phyloP scores from a whole-genome alignment of 2,888 invertebrate species.

The Calephelis perditalis region DNA sequence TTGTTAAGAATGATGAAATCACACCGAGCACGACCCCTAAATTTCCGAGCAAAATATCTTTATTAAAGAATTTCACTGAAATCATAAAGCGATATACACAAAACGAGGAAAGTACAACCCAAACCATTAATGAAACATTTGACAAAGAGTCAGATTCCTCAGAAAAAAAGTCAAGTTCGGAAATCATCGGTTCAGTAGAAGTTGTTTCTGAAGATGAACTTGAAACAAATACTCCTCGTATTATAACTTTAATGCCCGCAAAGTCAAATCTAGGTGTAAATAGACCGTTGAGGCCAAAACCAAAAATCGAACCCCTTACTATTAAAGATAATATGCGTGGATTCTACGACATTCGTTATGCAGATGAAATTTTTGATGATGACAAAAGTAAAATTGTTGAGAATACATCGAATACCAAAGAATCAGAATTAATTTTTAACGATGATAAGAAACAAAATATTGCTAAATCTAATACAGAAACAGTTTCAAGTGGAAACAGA shows the following conservation, averaged over 20 bases:
- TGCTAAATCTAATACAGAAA: slow-evolving; percentile 25
- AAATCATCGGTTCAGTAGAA: slow-evolving; percentile 65
- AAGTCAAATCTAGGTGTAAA: slow-evolving; percentile 88
- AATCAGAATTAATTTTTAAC: slow-evolving; percentile 38
- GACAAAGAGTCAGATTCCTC: slow-evolving; percentile 31
- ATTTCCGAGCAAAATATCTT: slow-evolving; percentile 61
- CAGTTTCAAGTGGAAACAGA: slow-evolving; percentile 45
- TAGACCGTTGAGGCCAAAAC: slow-evolving; percentile 82
- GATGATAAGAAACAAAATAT: slow-evolving; percentile 29
- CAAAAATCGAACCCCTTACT: slow-evolving; percentile 59
- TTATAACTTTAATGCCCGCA: slow-evolving; percentile 84
- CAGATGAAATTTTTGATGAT: slow-evolving; percentile 27
- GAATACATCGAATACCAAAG: slow-evolving; percentile 25
- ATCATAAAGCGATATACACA: slow-evolving; percentile 80
- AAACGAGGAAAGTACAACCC: slow-evolving; percentile 34
- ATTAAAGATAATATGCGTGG: slow-evolving; percentile 41
- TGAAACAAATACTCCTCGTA: slow-evolving; percentile 56
- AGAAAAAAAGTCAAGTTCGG: slow-evolving; percentile 46
- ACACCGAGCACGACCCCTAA: slow-evolving; percentile 65
- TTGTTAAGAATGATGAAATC: slow-evolving; percentile 74
- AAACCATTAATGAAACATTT: slow-evolving; percentile 31
- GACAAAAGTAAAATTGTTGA: slow-evolving; percentile 37
- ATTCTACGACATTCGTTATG: slow-evolving; percentile 5
- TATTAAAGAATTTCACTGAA: slow-evolving; percentile 80
- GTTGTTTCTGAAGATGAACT: slow-evolving; percentile 63